A percentile compares a stretch with the other conserved stretches of the same genome.
Conservation (phyloP, 2,797 vertebrate genomes). For the Onychomys leucogaster region DNA sequence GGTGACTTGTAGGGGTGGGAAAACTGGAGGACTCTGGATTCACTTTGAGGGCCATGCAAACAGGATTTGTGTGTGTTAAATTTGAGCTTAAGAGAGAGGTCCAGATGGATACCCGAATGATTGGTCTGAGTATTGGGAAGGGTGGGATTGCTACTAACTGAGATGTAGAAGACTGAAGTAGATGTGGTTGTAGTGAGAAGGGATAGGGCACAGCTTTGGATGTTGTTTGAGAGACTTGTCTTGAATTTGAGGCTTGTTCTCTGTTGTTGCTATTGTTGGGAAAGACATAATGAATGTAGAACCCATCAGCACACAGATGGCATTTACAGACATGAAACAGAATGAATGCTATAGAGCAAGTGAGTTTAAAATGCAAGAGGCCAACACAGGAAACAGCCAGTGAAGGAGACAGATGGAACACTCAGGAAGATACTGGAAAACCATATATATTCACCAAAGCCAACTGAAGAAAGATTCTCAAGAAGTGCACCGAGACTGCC, state of each 20-base stretch:
- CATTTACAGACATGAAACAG: background rate
- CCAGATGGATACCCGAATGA: background rate
- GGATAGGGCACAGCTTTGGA: background rate
- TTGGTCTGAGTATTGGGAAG: background rate
- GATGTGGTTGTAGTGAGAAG: background rate
- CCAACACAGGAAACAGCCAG: background rate
- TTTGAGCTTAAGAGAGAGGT: conserved; percentile 3
- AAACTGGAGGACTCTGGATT: background rate
- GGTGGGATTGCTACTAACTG: background rate
- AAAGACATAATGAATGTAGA: background rate
- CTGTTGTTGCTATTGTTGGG: background rate
- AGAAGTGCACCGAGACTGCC: background rate
- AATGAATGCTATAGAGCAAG: background rate
- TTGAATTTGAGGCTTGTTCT: background rate
- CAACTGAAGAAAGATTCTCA: background rate
- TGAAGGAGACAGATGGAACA: background rate
- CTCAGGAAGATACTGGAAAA: background rate
- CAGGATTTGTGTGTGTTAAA: background rate
- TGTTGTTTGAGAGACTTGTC: background rate
- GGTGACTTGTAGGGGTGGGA: background rate
- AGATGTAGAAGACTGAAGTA: background rate
- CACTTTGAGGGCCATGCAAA: background rate
- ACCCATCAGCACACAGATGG: background rate
- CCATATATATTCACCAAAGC: background rate
- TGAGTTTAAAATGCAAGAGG: conserved; percentile 4